Conservation (phyloP, 2,888 invertebrate genomes). For the Spilarctia lutea region DNA sequence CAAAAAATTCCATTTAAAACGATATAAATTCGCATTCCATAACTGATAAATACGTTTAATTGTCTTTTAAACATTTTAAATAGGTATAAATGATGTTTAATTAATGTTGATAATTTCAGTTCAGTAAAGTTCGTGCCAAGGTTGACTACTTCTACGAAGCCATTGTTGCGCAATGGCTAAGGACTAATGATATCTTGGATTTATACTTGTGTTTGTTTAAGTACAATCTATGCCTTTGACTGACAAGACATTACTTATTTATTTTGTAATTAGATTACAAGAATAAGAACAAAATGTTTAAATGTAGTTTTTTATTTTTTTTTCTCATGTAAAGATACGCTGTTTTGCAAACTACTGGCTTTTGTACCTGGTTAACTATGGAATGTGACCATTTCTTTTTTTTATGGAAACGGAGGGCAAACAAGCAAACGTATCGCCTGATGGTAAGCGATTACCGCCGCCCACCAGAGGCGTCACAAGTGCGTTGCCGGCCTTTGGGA, state of each 20-base stretch:
- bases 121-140: background rate
- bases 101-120: constrained; percentile 13
- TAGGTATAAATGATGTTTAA: constrained; percentile 4
- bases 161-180: background rate
- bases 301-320: too few relatives aligned
- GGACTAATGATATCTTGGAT: background rate
- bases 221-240: background rate
- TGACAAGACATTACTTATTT: background rate
- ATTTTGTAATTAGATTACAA: too few relatives aligned
- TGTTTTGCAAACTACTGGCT: too few relatives aligned
- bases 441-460: too few relatives aligned
- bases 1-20: background rate
- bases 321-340: too few relatives aligned
- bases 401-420: too few relatives aligned
- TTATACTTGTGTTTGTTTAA: background rate
- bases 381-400: too few relatives aligned
- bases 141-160: background rate
- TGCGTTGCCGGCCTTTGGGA: too few relatives aligned
- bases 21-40: background rate
- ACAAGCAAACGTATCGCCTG: too few relatives aligned
- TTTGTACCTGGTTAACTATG: too few relatives aligned
- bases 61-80: constrained; percentile 10
- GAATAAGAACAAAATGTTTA: too few relatives aligned
- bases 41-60: constrained; percentile 24
- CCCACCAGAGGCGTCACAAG: too few relatives aligned